Evolutionary conservation across 2,113 vertebrate genomes (phyloP).

Genomic region (Paedocypris sp.): DNA sequence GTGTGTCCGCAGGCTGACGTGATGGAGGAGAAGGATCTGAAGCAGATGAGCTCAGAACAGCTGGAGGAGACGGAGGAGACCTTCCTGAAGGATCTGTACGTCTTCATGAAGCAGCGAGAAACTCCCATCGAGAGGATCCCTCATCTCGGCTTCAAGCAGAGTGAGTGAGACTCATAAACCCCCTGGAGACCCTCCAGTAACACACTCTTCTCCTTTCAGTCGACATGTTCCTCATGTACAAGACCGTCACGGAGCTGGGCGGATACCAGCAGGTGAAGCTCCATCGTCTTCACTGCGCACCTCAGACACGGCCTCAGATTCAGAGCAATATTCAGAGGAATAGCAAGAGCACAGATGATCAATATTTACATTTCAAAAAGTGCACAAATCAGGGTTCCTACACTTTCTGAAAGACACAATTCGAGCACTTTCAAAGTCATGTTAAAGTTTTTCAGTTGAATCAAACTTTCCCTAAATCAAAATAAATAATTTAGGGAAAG

Average conservation of each 20-base stretch:
- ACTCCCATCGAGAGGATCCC: constrained; percentile 64
- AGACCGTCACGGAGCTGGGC: constrained; percentile 51
- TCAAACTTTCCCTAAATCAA: too few relatives aligned
- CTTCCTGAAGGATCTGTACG: constrained; percentile 58
- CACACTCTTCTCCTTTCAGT: constrained; percentile 45
- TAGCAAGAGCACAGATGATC: too few relatives aligned
- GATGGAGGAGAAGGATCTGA: constrained; percentile 19
- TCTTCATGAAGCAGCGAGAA: constrained; percentile 61
- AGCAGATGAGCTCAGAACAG: constrained; percentile 14
- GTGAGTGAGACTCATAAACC: constrained; percentile 36
- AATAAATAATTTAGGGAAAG: too few relatives aligned
- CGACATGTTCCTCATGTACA: constrained; percentile 62
- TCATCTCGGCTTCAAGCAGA: constrained; percentile 67
- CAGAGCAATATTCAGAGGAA: too few relatives aligned
- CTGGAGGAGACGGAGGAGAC: constrained; percentile 43
- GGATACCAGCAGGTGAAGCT: constrained; percentile 64
- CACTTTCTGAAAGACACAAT: too few relatives aligned
- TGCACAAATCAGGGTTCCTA: too few relatives aligned
- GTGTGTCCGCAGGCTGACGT: neutral
- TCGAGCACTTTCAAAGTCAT: too few relatives aligned
- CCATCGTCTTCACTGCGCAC: neutral
- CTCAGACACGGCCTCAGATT: too few relatives aligned
- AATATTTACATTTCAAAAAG: too few relatives aligned
- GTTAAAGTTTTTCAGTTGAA: too few relatives aligned
- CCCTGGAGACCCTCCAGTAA: too few relatives aligned